phyloP scores from a whole-genome alignment of 1,140 invertebrate species.

The Watersipora subatra region DNA sequence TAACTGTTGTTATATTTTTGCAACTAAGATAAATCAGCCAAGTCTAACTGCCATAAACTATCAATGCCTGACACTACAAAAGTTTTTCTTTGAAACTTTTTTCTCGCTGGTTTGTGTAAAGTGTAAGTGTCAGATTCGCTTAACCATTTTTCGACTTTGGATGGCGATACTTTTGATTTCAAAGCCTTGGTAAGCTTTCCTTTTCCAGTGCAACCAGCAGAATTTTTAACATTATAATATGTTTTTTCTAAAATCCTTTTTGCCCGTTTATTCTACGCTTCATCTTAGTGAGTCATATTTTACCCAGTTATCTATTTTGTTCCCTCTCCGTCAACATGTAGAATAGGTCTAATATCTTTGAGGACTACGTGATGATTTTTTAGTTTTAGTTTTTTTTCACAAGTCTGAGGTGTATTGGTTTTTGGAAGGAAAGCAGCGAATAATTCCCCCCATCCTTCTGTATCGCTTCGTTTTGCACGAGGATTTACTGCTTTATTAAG shows the following conservation, averaged over 20 bases:
- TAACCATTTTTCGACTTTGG: slow-evolving; percentile 4
- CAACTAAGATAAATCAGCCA: slow-evolving; percentile 24
- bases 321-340: not conserved
- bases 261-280: not conserved
- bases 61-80: slow-evolving; percentile 16
- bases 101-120: slow-evolving; percentile 7
- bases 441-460: not conserved
- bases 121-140: slow-evolving; percentile 8
- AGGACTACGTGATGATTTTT: not conserved
- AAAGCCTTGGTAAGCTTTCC: not conserved
- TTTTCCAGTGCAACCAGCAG: not conserved
- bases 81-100: slow-evolving; percentile 6
- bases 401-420: not conserved
- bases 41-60: slow-evolving; percentile 33
- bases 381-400: not conserved
- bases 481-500: not conserved
- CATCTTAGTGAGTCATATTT: not conserved
- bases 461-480: no score
- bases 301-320: not conserved
- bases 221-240: not conserved
- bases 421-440: not conserved
- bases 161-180: not conserved
- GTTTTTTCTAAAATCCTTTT: not conserved
- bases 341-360: not conserved
- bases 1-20: slow-evolving; percentile 31